Evolutionary conservation across 2,888 invertebrate species (phyloP).

Genomic region (Apantesis nais): DNA sequence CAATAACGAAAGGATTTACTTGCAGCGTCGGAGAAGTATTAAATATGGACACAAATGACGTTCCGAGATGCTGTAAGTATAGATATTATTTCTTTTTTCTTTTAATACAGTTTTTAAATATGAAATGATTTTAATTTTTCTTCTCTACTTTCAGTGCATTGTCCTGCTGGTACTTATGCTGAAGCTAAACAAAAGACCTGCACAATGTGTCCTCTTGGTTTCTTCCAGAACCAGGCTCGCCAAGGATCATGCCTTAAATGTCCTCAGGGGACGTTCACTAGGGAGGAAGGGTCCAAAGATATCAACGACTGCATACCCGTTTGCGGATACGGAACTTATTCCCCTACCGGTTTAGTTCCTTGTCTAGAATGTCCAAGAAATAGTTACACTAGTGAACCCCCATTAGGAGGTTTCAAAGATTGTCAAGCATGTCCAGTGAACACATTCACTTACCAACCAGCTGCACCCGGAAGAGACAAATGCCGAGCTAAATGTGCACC

Average conservation of each 20-base stretch:
- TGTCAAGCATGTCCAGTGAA: conserved; percentile 96
- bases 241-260: conserved; percentile 96
- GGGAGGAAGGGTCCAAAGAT: conserved; percentile 95
- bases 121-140: background rate
- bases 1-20: conserved; percentile 95
- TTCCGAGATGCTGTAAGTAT: conserved; percentile 95
- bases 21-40: conserved; percentile 97
- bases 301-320: conserved; percentile 95
- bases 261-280: conserved; percentile 96
- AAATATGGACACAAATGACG: conserved; percentile 96
- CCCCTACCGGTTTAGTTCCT: conserved; percentile 96
- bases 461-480: conserved; percentile 92
- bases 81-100: conserved; percentile 8
- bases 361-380: conserved; percentile 97
- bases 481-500: conserved; percentile 95
- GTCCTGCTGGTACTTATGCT: conserved; percentile 98
- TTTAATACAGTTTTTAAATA: background rate
- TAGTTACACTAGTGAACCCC: conserved; percentile 95
- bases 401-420: conserved; percentile 95
- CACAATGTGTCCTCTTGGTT: conserved; percentile 95
- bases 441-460: conserved; percentile 95
- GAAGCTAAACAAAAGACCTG: conserved; percentile 96
- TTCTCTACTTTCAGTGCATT: conserved; percentile 90
- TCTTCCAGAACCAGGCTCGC: conserved; percentile 96
- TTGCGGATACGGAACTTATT: conserved; percentile 98